Conservation (phyloP, 2,888 invertebrate species). For the Pyrocoelia pectoralis region DNA sequence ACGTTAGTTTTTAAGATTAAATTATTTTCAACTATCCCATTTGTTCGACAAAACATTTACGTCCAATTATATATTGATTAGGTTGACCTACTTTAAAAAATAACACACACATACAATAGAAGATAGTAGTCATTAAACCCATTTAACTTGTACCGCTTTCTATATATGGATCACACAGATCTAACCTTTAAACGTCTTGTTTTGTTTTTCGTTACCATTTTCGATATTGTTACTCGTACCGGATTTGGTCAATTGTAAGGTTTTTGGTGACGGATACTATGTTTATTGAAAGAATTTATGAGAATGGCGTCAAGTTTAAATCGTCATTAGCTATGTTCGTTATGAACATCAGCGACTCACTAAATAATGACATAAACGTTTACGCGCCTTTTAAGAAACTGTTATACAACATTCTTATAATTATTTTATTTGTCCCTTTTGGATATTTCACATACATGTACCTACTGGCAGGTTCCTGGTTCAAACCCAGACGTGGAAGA, state of each 20-base stretch:
- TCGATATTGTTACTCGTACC: neutral
- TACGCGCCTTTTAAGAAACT: too few relatives aligned
- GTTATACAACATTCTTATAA: too few relatives aligned
- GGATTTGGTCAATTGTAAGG: neutral
- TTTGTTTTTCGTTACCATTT: neutral
- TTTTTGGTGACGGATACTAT: neutral
- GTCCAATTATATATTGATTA: constrained; percentile 18
- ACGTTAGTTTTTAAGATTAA: neutral
- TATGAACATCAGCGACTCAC: too few relatives aligned
- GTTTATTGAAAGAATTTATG: neutral
- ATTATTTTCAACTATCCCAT: neutral
- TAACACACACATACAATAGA: neutral
- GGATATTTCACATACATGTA: too few relatives aligned
- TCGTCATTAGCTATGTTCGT: too few relatives aligned
- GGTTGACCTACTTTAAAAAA: constrained; percentile 15
- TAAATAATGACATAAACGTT: too few relatives aligned
- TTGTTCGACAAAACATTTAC: constrained; percentile 6
- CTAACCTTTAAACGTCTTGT: neutral
- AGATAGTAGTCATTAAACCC: constrained; percentile 10
- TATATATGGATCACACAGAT: neutral
- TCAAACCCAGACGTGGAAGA: too few relatives aligned
- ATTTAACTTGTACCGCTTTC: constrained; percentile 12
- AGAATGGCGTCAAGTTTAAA: too few relatives aligned
- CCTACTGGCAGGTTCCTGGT: too few relatives aligned
- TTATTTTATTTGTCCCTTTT: too few relatives aligned